phyloP scores from a whole-genome alignment of 2,888 invertebrate species.

The Andrena dorsata region DNA sequence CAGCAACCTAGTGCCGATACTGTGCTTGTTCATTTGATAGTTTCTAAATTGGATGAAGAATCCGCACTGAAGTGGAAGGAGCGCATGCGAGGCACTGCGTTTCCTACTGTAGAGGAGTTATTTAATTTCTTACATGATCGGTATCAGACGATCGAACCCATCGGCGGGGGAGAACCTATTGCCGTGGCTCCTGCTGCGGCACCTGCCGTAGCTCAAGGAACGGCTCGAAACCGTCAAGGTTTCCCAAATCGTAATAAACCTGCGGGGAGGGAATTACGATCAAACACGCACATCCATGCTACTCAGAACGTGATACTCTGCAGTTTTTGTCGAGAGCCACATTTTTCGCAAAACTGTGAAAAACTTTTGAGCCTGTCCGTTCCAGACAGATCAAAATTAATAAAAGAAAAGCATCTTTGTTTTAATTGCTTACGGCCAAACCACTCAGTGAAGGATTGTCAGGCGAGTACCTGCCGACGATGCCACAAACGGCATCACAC shows the following conservation, averaged over 20 bases:
- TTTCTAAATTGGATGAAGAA: no score
- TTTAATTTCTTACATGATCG: not conserved
- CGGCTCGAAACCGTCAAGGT: not conserved
- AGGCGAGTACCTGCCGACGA: not conserved
- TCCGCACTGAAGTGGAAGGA: not conserved
- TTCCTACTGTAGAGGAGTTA: not conserved
- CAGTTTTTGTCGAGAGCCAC: not conserved
- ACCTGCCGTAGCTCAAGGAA: not conserved
- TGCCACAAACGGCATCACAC: not conserved
- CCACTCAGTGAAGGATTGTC: not conserved
- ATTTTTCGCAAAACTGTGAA: not conserved
- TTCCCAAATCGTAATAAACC: not conserved
- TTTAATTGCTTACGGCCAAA: not conserved
- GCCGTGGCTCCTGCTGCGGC: no score
- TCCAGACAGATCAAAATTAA: not conserved
- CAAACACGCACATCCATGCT: not conserved
- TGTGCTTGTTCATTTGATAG: not conserved
- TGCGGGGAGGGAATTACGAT: not conserved
- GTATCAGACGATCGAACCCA: not conserved
- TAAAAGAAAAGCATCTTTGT: not conserved
- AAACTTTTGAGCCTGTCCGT: not conserved
- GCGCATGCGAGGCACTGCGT: not conserved
- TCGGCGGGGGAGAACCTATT: not conserved
- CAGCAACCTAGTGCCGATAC: not conserved
- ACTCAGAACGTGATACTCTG: not conserved